Base-by-base conservation (phyloP, 2,888 invertebrate species). In the Siphlonurus alternatus region DNA sequence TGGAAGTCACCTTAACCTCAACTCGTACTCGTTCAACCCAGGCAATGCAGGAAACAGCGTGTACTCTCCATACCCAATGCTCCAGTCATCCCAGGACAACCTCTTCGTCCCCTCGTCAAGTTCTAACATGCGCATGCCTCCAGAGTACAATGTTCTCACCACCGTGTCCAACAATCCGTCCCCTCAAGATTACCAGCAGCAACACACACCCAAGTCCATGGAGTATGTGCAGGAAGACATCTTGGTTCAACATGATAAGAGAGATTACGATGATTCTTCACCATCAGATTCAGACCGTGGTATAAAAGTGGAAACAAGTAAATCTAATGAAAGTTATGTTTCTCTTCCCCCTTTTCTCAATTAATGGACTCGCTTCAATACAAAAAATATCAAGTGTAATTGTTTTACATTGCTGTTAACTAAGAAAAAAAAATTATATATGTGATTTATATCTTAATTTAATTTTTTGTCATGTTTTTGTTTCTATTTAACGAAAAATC, bases 291-390 rank as follows among this genome's bases (percentile, higher is more conserved):
- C 38, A 38, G 56, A 56, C n/a, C 38, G 38, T 38, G 38, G 38
- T 15, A 56, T 20, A 3, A 22, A 22, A n/a, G 56, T 20, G 19
- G 19, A n/a, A n/a, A 5, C 7, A 22, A 22, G 56, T 22, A 22
- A 56, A n/a, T n/a, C 56, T 5, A 22, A 56, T 22, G 22, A 22
- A n/a, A n/a, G 19, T 22, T 56, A 20, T 72, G 86, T 86, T 54
- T 81, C 85, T 64, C 76, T 87, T 76, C 87, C 87, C 78, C 85
- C 86, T 83, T 87, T 87, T 85, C 81, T 86, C 83, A 86, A 86
- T 78, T 86, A 78, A 75, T 74, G 71, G 73, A 56, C 56, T 56
- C 56, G 56, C 56, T 56, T n/a, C 56, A 56, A n/a, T 20, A 18
- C n/a, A n/a, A 56, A 56, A 56, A 56, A 22, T 56, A 5, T 22